Evolutionary conservation across 2,888 invertebrate genomes (phyloP).

Genomic region (Cosmopolites sordidus): DNA sequence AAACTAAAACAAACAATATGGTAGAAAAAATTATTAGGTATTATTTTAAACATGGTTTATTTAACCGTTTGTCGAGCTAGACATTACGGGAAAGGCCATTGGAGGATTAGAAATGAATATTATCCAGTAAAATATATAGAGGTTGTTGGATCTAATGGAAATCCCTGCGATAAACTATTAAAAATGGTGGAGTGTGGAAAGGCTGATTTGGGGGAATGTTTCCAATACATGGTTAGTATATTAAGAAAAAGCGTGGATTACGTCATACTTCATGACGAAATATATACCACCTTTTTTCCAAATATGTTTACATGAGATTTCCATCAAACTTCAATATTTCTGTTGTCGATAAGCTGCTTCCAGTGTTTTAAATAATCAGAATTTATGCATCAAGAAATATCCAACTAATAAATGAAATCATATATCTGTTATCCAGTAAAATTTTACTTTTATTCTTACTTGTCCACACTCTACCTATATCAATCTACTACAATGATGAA

Average conservation of each 20-base stretch:
- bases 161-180: slow-evolving; percentile 25
- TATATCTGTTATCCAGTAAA: slow-evolving; percentile 2
- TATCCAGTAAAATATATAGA: background rate
- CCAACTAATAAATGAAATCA: background rate
- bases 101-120: background rate
- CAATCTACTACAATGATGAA: slow-evolving; percentile 31
- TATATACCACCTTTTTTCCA: slow-evolving; percentile 32
- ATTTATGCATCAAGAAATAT: slow-evolving; percentile 3
- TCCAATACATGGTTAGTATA: slow-evolving; percentile 28
- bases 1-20: background rate
- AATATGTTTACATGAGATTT: background rate
- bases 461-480: slow-evolving; percentile 20
- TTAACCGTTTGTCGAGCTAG: background rate
- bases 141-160: background rate
- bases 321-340: too few species aligned
- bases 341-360: background rate
- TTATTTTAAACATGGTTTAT: background rate
- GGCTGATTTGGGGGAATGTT: slow-evolving; percentile 33
- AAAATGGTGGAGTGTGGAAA: slow-evolving; percentile 23
- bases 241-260: slow-evolving; percentile 22
- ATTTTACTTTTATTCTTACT: slow-evolving; percentile 24
- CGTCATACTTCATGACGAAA: slow-evolving; percentile 30
- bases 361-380: background rate
- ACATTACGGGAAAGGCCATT: background rate
- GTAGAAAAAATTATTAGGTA: background rate